Evolutionary conservation across 2,888 invertebrate species (phyloP).

Genomic region (Eupeodes latifasciatus): DNA sequence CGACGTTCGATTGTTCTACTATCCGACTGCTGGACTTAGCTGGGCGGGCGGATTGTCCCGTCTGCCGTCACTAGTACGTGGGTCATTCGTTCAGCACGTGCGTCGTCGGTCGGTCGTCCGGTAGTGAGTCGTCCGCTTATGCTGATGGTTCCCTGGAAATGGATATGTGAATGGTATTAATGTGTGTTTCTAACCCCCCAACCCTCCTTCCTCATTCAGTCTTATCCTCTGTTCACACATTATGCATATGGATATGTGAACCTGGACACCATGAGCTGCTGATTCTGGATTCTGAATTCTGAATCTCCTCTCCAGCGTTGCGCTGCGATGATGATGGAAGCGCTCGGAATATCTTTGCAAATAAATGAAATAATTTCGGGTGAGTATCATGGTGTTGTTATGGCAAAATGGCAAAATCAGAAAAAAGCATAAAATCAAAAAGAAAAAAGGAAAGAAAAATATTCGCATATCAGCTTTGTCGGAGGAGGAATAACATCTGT

Average conservation of each 20-base stretch:
- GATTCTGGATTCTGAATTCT: conserved; percentile 10
- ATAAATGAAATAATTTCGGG: conserved; percentile 74
- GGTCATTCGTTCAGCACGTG: neutral
- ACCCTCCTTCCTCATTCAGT: neutral
- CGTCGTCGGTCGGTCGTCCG: neutral
- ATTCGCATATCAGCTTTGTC: conserved; percentile 56
- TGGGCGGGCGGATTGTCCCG: neutral
- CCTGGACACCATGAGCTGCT: conserved; percentile 69
- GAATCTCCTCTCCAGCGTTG: conserved; percentile 15
- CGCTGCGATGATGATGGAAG: conserved; percentile 4
- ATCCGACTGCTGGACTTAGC: neutral
- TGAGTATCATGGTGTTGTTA: conserved; percentile 40
- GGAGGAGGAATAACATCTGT: conserved; percentile 67
- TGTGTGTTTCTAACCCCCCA: conserved; percentile 39
- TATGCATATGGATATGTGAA: conserved; percentile 65
- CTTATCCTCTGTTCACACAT: conserved; percentile 34
- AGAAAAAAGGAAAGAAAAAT: conserved; percentile 6
- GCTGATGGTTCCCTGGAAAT: conserved; percentile 65
- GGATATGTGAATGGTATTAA: conserved; percentile 66
- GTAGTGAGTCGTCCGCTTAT: neutral
- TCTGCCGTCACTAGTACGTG: neutral
- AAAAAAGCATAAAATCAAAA: neutral
- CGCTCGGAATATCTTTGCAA: conserved; percentile 68
- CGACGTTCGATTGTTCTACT: conserved; percentile 56
- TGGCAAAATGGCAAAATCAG: neutral